Conservation (phyloP, 2,113 vertebrate species). For the Corydoras sp. region DNA sequence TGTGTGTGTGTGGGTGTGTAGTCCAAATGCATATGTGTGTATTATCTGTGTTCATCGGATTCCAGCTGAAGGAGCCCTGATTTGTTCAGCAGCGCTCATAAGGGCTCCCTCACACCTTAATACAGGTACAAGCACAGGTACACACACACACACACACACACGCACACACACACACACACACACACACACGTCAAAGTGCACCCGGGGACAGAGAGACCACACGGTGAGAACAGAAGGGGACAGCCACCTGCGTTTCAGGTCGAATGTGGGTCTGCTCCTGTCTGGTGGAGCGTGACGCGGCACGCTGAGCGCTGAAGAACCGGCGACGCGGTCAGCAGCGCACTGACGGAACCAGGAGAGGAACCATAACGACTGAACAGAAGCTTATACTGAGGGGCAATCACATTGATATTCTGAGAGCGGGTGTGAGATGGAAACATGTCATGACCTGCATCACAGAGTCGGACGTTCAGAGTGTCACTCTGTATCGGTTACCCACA, state of each 20-base stretch:
- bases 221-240: too few relatives aligned
- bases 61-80: constrained; percentile 60
- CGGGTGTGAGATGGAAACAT: too few relatives aligned
- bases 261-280: constrained; percentile 40
- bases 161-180: constrained; percentile 45
- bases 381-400: too few relatives aligned
- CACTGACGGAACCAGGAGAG: too few relatives aligned
- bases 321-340: too few relatives aligned
- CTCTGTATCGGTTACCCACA: too few relatives aligned
- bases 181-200: too few relatives aligned
- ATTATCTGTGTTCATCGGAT: constrained; percentile 64
- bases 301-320: not conserved
- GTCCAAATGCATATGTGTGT: constrained; percentile 31
- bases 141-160: constrained; percentile 44
- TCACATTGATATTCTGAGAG: too few relatives aligned
- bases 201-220: too few relatives aligned
- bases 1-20: not conserved
- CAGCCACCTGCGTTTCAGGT: constrained; percentile 23
- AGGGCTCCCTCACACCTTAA: constrained; percentile 53
- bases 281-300: constrained; percentile 33
- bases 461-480: too few relatives aligned
- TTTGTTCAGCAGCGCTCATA: constrained; percentile 63
- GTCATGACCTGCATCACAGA: too few relatives aligned
- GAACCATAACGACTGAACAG: too few relatives aligned
- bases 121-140: constrained; percentile 46